Percentiles rank a stretch among this genome's conserved stretches.
Evolutionary conservation across 1,140 invertebrate genomes (phyloP).

Genomic region (Ceratina calcarata): DNA sequence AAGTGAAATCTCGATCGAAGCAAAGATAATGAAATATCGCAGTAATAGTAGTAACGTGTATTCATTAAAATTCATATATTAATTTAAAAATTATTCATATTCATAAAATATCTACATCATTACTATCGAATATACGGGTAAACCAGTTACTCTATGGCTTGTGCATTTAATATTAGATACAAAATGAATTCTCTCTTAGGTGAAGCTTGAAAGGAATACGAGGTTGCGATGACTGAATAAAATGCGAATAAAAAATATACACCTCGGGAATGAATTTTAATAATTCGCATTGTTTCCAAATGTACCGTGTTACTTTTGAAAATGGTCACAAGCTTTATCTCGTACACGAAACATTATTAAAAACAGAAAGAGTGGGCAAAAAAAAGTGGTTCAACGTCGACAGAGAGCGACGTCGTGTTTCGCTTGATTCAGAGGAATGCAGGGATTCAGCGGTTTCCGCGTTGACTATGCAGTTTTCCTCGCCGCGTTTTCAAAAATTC

Average conservation of each 20-base stretch:
- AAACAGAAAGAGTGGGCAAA: not conserved
- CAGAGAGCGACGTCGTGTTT: not conserved
- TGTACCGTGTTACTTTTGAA: not conserved
- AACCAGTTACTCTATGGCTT: not conserved
- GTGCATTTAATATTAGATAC: too few species aligned
- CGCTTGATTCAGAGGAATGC: not conserved
- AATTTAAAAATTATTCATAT: too few species aligned
- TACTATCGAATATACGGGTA: too few species aligned
- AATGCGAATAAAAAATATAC: too few species aligned
- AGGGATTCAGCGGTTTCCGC: not conserved
- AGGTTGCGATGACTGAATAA: too few species aligned
- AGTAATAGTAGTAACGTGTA: too few species aligned
- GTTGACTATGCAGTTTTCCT: not conserved
- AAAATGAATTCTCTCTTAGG: not conserved
- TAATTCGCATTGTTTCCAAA: not conserved
- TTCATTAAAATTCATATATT: too few species aligned
- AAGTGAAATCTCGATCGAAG: too few species aligned
- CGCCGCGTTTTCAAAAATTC: slow-evolving; percentile 10
- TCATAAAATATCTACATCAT: too few species aligned
- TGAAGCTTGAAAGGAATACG: not conserved
- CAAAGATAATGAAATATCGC: too few species aligned
- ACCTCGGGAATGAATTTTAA: not conserved
- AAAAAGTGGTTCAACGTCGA: not conserved
- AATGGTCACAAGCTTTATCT: not conserved
- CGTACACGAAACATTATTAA: not conserved